Percentiles rank a stretch among this genome's conserved stretches.
Evolutionary conservation across 2,888 invertebrate species (phyloP).

Genomic region (Perizoma affinitatum): DNA sequence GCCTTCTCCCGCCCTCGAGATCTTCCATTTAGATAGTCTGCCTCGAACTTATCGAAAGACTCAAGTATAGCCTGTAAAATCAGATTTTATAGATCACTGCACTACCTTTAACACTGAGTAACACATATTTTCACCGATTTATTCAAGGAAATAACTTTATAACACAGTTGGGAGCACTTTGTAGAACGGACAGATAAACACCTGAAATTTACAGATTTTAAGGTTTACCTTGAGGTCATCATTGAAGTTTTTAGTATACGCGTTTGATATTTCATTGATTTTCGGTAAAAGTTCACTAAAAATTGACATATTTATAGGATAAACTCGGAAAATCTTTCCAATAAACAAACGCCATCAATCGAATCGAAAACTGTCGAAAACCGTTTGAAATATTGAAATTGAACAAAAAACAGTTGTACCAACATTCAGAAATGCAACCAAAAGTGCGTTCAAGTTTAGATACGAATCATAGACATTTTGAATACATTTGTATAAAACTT

Average conservation of each 20-base stretch:
- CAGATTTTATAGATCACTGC: constrained; percentile 31
- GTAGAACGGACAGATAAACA: constrained; percentile 7
- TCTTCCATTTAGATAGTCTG: constrained; percentile 62
- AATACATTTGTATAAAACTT: background rate
- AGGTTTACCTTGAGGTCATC: constrained; percentile 68
- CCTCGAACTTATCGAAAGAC: constrained; percentile 66
- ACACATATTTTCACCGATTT: constrained; percentile 4
- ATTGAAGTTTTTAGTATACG: constrained; percentile 57
- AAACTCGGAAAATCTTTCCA: constrained; percentile 57
- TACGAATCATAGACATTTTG: constrained; percentile 13
- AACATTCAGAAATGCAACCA: constrained; percentile 42
- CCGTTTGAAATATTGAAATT: constrained; percentile 72
- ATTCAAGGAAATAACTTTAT: constrained; percentile 6
- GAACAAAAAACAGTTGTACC: constrained; percentile 51
- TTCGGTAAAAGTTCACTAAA: constrained; percentile 70
- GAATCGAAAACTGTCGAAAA: constrained; percentile 76
- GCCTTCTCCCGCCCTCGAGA: constrained; percentile 55
- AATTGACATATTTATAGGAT: constrained; percentile 69
- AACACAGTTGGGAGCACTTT: constrained; percentile 17
- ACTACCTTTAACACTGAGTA: constrained; percentile 15
- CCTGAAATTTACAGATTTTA: constrained; percentile 16
- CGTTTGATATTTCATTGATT: constrained; percentile 63
- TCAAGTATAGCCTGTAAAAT: constrained; percentile 64
- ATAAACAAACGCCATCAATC: constrained; percentile 63
- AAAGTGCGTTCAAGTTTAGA: constrained; percentile 6